A percentile compares a stretch with the other conserved stretches of the same genome.
Conservation (phyloP, 1,140 invertebrate species). For the Bactericera cockerelli region DNA sequence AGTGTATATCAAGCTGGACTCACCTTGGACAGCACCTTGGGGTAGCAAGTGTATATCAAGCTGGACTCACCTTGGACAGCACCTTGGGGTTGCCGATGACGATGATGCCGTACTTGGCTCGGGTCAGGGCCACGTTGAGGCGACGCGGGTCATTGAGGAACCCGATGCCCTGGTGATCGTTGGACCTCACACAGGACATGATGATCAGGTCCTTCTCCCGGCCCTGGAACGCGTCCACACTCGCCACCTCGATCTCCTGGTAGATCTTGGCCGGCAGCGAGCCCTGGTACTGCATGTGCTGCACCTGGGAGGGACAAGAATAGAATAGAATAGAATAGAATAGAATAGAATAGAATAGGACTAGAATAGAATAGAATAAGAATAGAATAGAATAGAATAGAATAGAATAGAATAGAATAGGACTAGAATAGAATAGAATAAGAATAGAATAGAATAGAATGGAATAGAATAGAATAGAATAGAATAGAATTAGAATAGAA, state of each 20-base stretch:
- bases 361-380: no score
- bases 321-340: neutral
- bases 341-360: no score
- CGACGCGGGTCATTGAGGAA: constrained; percentile 95
- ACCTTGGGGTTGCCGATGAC: constrained; percentile 99
- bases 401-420: neutral
- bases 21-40: no score
- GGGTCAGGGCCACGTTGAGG: constrained; percentile 93
- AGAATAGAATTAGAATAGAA: no score
- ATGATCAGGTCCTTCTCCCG: constrained; percentile 99
- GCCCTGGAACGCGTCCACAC: constrained; percentile 96
- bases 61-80: constrained; percentile 69
- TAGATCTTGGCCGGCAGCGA: constrained; percentile 92
- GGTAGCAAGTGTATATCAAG: no score
- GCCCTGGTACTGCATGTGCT: constrained; percentile 99
- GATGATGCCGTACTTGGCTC: constrained; percentile 95
- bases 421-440: no score
- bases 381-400: neutral
- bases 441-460: no score
- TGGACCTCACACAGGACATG: constrained; percentile 87
- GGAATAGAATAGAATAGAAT: no score
- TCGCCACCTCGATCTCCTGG: constrained; percentile 97
- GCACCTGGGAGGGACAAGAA: constrained; percentile 33
- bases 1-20: no score
- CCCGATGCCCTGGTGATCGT: constrained; percentile 80